Base-by-base conservation (phyloP, 2,113 vertebrate species). In the Pollimyrus isidori region DNA sequence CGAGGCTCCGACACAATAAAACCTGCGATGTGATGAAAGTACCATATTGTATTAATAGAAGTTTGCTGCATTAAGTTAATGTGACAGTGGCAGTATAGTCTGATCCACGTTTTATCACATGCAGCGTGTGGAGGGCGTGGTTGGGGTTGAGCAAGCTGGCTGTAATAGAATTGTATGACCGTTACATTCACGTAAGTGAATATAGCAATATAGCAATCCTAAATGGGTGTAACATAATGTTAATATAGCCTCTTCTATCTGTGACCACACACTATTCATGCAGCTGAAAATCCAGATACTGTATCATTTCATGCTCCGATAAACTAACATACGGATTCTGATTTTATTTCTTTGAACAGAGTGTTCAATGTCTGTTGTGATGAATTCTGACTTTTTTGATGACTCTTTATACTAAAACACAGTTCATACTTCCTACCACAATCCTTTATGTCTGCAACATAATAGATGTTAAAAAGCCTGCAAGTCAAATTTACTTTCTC, bases 281-380 rank as follows among this genome's bases (percentile, higher is more conserved):
- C 35, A 85, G 82, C 52, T 86, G 39, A 86, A 89, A 89, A 87
- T 39, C 58, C 84, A 89, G 83, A 4, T 26, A 73, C 89, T 69
- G 83, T 50, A 39, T 39, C 58, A 53, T 73, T 89, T 86, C 89
- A 89, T 52, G 89, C 83, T 89, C 45, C 30, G 45, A n/a, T 86
- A 58, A 87, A 35, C 3, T 26, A 48, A 45, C 46, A 87, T 89
- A 87, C 89, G 42, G 39, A 65, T 73, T 52, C 30, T 35, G 84
- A 53, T 53, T 48, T 86, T 69, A 89, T 89, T 84, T 89, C 89
- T 87, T 48, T 19, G 56, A 69, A 50, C 58, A 48, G 45, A 73
- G 65, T 87, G 89, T 69, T 86, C 62, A 39, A 11, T 82, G 49
- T 58, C 83, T 35, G 13, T 23, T 42, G 88, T 23, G 30, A 52